Percentiles rank a stretch among this genome's conserved stretches.
Evolutionary conservation across 2,797 vertebrate species (phyloP).

Genomic region (Erethizon dorsatum): DNA sequence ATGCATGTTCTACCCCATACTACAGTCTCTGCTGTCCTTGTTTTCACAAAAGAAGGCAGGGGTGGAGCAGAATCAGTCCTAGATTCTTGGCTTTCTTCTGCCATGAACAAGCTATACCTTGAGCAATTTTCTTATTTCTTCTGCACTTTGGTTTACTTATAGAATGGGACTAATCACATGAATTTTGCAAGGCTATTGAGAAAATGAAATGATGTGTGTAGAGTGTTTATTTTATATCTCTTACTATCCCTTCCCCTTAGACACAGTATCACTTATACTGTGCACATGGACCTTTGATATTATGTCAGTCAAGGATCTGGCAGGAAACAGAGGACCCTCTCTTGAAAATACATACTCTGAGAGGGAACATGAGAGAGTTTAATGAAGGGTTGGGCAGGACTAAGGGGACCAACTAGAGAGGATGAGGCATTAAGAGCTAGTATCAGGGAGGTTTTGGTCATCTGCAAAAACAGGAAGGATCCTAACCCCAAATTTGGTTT

Average conservation of each 20-base stretch:
- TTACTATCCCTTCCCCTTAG: neutral
- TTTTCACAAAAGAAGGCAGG: neutral
- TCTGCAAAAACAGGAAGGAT: neutral
- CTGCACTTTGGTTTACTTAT: neutral
- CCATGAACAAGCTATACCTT: neutral
- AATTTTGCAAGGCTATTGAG: neutral
- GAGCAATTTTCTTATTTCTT: slow-evolving; percentile 9
- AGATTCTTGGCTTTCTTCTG: neutral
- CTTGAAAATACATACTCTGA: neutral
- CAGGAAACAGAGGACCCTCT: neutral
- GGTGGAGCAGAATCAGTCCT: neutral
- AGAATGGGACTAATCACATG: neutral
- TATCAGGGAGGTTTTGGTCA: neutral
- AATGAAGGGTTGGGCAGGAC: neutral
- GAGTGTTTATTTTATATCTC: neutral
- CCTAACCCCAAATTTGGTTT: neutral
- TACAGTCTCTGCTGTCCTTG: neutral
- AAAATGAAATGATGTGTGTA: neutral
- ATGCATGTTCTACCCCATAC: fast-evolving
- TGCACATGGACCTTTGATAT: neutral
- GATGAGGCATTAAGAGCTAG: neutral
- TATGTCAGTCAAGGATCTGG: neutral
- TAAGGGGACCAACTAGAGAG: fast-evolving
- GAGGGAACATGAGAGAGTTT: neutral
- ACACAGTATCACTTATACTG: neutral